Evolutionary conservation across 2,888 invertebrate species (phyloP).

Genomic region (Hyposoter dolosus): DNA sequence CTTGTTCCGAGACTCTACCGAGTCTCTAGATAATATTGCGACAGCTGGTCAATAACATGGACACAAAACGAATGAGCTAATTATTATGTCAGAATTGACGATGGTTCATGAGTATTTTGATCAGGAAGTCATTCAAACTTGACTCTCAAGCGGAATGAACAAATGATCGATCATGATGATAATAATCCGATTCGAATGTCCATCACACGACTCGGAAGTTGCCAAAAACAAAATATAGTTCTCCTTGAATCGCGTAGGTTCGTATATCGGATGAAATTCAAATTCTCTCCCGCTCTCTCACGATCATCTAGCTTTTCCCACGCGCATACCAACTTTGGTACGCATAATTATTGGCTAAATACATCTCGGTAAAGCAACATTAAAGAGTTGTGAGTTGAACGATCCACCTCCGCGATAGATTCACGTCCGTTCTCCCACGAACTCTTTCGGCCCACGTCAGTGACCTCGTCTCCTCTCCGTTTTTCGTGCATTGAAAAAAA

Average conservation of each 20-base stretch:
- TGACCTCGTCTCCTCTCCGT: slow-evolving; percentile 68
- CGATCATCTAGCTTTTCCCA: slow-evolving; percentile 50
- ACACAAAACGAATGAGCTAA: background rate
- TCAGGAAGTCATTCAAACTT: background rate
- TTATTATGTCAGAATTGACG: background rate
- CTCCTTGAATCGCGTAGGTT: slow-evolving; percentile 62
- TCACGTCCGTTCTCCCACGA: slow-evolving; percentile 57
- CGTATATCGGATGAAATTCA: slow-evolving; percentile 41
- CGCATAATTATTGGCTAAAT: slow-evolving; percentile 42
- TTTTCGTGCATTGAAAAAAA: slow-evolving; percentile 67
- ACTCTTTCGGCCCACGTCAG: slow-evolving; percentile 68
- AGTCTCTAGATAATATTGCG: background rate
- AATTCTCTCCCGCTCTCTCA: slow-evolving; percentile 18
- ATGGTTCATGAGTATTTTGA: background rate
- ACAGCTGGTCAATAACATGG: background rate
- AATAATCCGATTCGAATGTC: background rate
- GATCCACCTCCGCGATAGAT: slow-evolving; percentile 64
- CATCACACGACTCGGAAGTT: background rate
- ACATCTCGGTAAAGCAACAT: slow-evolving; percentile 38
- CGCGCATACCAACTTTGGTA: slow-evolving; percentile 64
- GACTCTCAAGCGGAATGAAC: background rate
- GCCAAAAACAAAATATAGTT: slow-evolving; percentile 34
- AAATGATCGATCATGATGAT: background rate
- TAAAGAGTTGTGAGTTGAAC: slow-evolving; percentile 38
- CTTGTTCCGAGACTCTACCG: too few relatives aligned